Conservation (phyloP, 2,888 invertebrate species). For the Aleiodes testaceus region DNA sequence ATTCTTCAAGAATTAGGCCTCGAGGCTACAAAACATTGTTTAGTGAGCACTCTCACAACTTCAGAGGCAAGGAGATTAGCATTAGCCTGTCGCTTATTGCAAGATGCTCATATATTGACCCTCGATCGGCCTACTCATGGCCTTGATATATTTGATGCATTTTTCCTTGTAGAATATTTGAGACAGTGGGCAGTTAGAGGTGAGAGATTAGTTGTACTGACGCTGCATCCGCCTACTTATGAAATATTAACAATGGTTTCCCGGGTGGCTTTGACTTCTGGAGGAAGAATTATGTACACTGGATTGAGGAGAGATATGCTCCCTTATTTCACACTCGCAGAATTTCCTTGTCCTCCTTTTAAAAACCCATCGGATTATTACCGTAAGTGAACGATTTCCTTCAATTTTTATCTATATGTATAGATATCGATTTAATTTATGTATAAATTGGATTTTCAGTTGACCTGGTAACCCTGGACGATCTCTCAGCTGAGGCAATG, state of each 20-base stretch:
- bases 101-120: slow-evolving; percentile 89
- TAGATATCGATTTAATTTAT: neutral
- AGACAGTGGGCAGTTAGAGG: slow-evolving; percentile 89
- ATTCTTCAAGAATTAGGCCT: slow-evolving; percentile 94
- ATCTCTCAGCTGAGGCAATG: slow-evolving; percentile 94
- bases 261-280: slow-evolving; percentile 88
- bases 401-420: neutral
- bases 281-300: slow-evolving; percentile 93
- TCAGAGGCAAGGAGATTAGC: slow-evolving; percentile 91
- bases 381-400: slow-evolving; percentile 77
- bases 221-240: slow-evolving; percentile 94
- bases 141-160: slow-evolving; percentile 96
- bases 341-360: slow-evolving; percentile 96
- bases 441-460: slow-evolving; percentile 76
- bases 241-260: slow-evolving; percentile 96
- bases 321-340: slow-evolving; percentile 89
- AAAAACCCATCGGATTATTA: slow-evolving; percentile 98
- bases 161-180: slow-evolving; percentile 94
- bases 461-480: slow-evolving; percentile 94
- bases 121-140: slow-evolving; percentile 91
- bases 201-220: slow-evolving; percentile 87
- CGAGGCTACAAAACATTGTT: slow-evolving; percentile 90
- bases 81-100: slow-evolving; percentile 90
- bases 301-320: slow-evolving; percentile 92
- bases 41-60: slow-evolving; percentile 88